phyloP scores from a whole-genome alignment of 2,888 invertebrate genomes.

The Pemphredon lugubris region DNA sequence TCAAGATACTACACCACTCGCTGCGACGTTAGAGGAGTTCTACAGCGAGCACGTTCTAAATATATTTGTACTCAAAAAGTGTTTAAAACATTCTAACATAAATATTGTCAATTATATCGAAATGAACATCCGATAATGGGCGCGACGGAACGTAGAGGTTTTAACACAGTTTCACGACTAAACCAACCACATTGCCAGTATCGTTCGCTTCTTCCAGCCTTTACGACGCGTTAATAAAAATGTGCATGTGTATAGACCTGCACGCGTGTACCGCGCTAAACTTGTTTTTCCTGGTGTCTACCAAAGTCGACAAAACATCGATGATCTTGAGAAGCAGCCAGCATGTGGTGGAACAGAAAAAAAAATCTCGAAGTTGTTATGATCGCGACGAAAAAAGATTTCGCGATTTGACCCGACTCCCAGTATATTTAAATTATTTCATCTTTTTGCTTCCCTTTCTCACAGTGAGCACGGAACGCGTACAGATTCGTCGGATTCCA shows the following conservation, averaged over 20 bases:
- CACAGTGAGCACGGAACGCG: too few relatives aligned
- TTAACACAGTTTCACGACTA: background rate
- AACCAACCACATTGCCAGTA: background rate
- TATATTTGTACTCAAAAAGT: slow-evolving; percentile 35
- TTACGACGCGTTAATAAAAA: background rate
- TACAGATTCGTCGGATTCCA: too few relatives aligned
- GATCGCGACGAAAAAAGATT: background rate
- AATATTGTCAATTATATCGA: slow-evolving; percentile 18
- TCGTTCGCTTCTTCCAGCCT: background rate
- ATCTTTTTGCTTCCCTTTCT: background rate
- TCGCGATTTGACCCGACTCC: background rate
- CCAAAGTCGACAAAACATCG: background rate
- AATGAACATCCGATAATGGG: slow-evolving; percentile 4
- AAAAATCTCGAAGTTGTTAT: background rate
- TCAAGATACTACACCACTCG: background rate
- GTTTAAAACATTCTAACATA: slow-evolving; percentile 46
- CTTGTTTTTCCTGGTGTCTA: background rate
- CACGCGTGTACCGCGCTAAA: background rate
- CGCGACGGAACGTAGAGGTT: background rate
- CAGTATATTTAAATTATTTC: background rate
- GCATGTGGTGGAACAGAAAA: background rate
- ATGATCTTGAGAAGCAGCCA: background rate
- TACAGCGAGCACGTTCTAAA: too few relatives aligned
- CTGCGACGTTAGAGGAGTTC: too few relatives aligned
- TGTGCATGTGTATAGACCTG: background rate